Conservation (phyloP, 2,797 vertebrate genomes). For the Apodemus agrarius region DNA sequence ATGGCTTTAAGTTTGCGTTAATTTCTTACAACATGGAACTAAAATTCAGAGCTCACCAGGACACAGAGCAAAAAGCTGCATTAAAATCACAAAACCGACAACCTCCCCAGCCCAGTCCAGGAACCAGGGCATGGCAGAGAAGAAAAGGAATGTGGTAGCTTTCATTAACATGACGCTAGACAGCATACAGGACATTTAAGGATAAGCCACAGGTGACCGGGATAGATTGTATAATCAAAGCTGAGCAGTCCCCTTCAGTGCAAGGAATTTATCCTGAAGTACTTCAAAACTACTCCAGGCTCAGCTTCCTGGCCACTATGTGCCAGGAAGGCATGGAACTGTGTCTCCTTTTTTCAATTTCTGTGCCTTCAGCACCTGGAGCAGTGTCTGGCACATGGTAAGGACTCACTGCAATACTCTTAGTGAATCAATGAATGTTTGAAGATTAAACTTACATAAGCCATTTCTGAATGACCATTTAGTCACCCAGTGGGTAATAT, state of each 20-base stretch:
- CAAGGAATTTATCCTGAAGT: not conserved
- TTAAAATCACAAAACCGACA: slow-evolving; percentile 3
- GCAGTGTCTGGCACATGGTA: not conserved
- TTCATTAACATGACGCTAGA: not conserved
- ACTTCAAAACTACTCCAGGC: not conserved
- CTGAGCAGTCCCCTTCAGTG: not conserved
- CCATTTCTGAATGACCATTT: not conserved
- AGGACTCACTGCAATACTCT: not conserved
- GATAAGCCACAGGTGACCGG: not conserved
- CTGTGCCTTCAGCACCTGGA: not conserved
- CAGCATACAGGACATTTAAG: not conserved
- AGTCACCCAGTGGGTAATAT: not conserved
- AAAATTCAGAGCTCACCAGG: not conserved
- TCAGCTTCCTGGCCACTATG: not conserved
- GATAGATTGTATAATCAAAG: not conserved
- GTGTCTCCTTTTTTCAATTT: not conserved
- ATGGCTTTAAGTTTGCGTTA: not conserved
- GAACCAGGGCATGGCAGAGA: not conserved
- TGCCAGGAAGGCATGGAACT: not conserved
- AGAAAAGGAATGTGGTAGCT: not conserved
- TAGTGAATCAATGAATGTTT: not conserved
- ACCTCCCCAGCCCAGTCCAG: not conserved
- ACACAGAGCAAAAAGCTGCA: not conserved
- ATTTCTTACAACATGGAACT: not conserved
- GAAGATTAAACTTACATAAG: not conserved